These are phyloP conservation scores for Drosophila nigromelanica DNA, from an alignment of 1,140 invertebrate genomes.

Conservation along the genomic window DNA sequence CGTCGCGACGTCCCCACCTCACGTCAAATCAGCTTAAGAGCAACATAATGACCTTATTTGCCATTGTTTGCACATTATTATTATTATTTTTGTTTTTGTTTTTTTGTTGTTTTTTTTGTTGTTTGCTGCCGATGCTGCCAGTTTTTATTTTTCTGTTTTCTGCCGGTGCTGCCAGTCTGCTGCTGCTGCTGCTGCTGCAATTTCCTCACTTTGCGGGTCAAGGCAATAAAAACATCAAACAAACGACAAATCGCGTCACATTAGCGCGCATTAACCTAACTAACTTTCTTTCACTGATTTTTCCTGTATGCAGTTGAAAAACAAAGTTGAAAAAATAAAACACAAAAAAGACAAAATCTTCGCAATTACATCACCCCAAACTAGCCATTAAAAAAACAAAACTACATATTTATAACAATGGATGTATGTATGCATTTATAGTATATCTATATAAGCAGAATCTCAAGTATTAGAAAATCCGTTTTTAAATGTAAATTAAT, in stretches of 20 bases:
- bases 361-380: slow-evolving; percentile 45
- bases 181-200: slow-evolving; percentile 43
- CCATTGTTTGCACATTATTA: slow-evolving; percentile 79
- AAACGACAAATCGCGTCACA: slow-evolving; percentile 18
- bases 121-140: slow-evolving; percentile 46
- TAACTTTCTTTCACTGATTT: slow-evolving; percentile 34
- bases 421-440: neutral
- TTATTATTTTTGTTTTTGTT: slow-evolving; percentile 46
- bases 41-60: slow-evolving; percentile 79
- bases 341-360: neutral
- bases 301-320: slow-evolving; percentile 17
- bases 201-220: slow-evolving; percentile 69
- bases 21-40: slow-evolving; percentile 76
- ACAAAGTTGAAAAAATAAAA: neutral
- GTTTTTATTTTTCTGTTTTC: neutral
- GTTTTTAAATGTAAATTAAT: slow-evolving; percentile 46
- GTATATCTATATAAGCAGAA: slow-evolving; percentile 39
- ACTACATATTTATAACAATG: neutral
- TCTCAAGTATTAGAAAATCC: slow-evolving; percentile 35
- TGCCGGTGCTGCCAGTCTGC: no score
- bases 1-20: slow-evolving; percentile 4
- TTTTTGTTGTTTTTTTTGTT: slow-evolving; percentile 51
- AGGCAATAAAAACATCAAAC: slow-evolving; percentile 59
- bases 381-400: neutral
- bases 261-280: slow-evolving; percentile 35